Evolutionary conservation across 2,888 invertebrate genomes (phyloP).

Genomic region (Lissonota sp.): DNA sequence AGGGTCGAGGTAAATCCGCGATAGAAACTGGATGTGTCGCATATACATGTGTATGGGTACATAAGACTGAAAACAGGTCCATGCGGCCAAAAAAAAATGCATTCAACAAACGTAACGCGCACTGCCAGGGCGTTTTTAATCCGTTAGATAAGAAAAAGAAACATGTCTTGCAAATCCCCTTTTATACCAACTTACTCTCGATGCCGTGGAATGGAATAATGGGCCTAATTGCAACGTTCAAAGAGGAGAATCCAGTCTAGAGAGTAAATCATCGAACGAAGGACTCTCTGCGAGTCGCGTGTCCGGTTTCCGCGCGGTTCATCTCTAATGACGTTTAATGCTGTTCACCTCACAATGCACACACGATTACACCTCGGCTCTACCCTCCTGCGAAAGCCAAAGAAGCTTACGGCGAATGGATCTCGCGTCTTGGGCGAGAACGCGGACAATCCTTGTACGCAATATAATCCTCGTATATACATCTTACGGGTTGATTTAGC

Average conservation of each 20-base stretch:
- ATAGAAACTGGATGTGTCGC: conserved; percentile 20
- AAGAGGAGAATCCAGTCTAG: background rate
- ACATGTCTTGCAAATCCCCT: background rate
- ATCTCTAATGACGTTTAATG: conserved; percentile 61
- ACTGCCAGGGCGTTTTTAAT: no score
- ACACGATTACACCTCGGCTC: background rate
- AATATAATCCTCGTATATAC: no score
- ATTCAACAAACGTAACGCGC: no score
- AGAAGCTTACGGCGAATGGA: conserved; percentile 31
- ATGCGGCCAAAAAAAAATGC: no score
- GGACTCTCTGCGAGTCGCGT: conserved; percentile 23
- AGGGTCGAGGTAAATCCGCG: conserved; percentile 54
- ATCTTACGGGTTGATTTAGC: no score
- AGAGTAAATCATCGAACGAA: conserved; percentile 5
- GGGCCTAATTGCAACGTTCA: conserved; percentile 59
- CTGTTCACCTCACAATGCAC: conserved; percentile 52
- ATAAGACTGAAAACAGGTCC: no score
- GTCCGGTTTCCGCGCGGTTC: conserved; percentile 34
- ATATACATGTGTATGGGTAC: no score
- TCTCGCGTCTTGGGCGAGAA: conserved; percentile 22
- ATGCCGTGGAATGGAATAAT: conserved; percentile 60
- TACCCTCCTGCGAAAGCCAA: conserved; percentile 25
- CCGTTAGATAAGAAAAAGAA: no score
- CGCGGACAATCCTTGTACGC: background rate
- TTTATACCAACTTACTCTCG: conserved; percentile 36